These are phyloP conservation scores for Microtus richardsoni DNA, from an alignment of 2,113 vertebrate species.

Conservation along the genomic window DNA sequence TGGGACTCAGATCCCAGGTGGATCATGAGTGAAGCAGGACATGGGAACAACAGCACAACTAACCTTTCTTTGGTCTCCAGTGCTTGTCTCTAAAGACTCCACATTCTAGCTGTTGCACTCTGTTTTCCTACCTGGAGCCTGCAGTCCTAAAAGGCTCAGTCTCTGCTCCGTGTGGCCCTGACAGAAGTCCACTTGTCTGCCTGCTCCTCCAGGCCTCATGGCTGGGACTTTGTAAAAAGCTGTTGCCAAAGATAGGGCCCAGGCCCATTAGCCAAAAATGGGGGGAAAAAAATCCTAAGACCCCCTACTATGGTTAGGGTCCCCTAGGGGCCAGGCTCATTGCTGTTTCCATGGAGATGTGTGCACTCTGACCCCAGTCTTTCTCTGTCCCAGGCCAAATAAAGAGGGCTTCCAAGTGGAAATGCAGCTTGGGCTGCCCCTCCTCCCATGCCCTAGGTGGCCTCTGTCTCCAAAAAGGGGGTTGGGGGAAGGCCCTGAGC, in stretches of 20 bases:
- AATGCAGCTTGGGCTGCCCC: constrained; percentile 52
- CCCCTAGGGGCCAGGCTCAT: constrained; percentile 70
- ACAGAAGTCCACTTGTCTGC: neutral
- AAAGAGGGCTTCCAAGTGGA: constrained; percentile 81
- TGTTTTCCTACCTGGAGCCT: neutral
- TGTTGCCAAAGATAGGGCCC: constrained; percentile 17
- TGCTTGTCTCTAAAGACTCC: neutral
- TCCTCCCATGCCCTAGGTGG: constrained; percentile 60
- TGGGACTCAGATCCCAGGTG: neutral
- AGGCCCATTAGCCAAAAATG: neutral
- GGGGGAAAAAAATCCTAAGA: neutral
- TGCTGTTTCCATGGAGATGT: constrained; percentile 80
- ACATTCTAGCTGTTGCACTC: neutral
- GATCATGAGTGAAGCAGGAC: neutral
- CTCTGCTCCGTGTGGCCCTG: neutral
- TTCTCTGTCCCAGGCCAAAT: constrained; percentile 72
- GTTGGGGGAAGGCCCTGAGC: neutral
- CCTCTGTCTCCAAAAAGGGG: constrained; percentile 16
- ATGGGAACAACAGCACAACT: neutral
- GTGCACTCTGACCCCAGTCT: constrained; percentile 80
- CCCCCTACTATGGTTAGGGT: constrained; percentile 61
- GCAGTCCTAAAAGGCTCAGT: neutral
- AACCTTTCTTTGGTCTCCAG: neutral
- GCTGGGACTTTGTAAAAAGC: constrained; percentile 12
- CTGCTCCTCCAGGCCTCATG: neutral